Conservation (phyloP, 2,797 vertebrate species). For the Hoplostethus mediterraneus region DNA sequence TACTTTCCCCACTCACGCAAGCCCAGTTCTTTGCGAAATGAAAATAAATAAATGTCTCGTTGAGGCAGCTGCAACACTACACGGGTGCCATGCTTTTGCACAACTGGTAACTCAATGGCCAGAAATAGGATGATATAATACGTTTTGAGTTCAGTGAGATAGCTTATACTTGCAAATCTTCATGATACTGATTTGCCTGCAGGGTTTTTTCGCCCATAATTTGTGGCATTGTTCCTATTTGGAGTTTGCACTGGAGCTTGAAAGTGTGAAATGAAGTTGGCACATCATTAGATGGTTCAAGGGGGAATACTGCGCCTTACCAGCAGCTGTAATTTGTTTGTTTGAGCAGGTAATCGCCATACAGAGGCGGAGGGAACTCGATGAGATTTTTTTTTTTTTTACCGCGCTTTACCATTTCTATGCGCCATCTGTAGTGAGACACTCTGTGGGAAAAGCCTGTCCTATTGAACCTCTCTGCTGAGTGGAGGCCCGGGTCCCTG, state of each 20-base stretch:
- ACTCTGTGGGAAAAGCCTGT: conserved; percentile 67
- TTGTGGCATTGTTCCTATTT: conserved; percentile 39
- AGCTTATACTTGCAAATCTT: conserved; percentile 16
- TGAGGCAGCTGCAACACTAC: neutral
- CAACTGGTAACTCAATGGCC: neutral
- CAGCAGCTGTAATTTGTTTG: conserved; percentile 45
- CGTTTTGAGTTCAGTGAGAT: conserved; percentile 3
- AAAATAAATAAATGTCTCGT: neutral
- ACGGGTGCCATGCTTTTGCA: neutral
- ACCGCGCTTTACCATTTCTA: conserved; percentile 22
- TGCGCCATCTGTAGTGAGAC: conserved; percentile 17
- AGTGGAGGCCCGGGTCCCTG: conserved; percentile 42
- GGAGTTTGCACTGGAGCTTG: conserved; percentile 40
- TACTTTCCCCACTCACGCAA: no score
- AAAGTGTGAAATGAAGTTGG: conserved; percentile 59
- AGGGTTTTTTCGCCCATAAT: conserved; percentile 20
- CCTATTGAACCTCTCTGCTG: conserved; percentile 65
- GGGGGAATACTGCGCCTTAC: conserved; percentile 34
- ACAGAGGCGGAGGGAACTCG: conserved; percentile 17
- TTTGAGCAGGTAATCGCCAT: conserved; percentile 37
- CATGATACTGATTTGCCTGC: conserved; percentile 15
- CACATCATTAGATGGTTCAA: conserved; percentile 54
- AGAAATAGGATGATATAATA: neutral
- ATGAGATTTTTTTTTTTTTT: conserved; percentile 9
- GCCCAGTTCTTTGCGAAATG: no score